Evolutionary conservation across 2,888 invertebrate species (phyloP).

Genomic region (Drosophila infuscata): DNA sequence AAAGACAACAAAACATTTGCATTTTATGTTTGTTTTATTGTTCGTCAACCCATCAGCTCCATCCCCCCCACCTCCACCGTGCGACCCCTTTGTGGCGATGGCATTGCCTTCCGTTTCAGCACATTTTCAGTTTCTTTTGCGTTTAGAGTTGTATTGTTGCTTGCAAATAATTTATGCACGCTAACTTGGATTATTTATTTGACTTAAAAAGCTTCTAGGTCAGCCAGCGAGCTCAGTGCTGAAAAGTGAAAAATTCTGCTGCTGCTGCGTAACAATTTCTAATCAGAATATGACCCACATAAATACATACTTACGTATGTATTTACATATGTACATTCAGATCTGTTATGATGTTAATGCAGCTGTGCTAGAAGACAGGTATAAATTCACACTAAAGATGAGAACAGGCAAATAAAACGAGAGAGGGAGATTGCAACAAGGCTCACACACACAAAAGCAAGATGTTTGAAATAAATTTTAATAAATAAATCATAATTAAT

Average conservation of each 20-base stretch:
- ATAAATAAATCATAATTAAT: background rate
- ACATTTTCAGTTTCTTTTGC: conserved; percentile 72
- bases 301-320: background rate
- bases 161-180: conserved; percentile 74
- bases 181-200: conserved; percentile 67
- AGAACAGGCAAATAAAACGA: background rate
- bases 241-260: conserved; percentile 67
- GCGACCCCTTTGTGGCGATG: background rate
- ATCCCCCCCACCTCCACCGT: background rate
- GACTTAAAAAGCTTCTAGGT: conserved; percentile 70
- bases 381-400: conserved; percentile 2
- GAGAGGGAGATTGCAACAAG: too few species aligned
- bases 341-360: conserved; percentile 1
- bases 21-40: conserved; percentile 78
- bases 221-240: conserved; percentile 52
- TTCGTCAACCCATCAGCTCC: conserved; percentile 37
- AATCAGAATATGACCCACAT: conserved; percentile 50
- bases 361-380: conserved; percentile 8
- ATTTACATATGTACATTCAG: too few species aligned
- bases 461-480: background rate
- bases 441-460: background rate
- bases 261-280: conserved; percentile 27
- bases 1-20: conserved; percentile 58
- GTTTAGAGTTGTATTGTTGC: conserved; percentile 42
- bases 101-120: conserved; percentile 70